These are phyloP conservation scores for Mylabris phalerata DNA, from an alignment of 1,140 invertebrate species.

Conservation along the genomic window DNA sequence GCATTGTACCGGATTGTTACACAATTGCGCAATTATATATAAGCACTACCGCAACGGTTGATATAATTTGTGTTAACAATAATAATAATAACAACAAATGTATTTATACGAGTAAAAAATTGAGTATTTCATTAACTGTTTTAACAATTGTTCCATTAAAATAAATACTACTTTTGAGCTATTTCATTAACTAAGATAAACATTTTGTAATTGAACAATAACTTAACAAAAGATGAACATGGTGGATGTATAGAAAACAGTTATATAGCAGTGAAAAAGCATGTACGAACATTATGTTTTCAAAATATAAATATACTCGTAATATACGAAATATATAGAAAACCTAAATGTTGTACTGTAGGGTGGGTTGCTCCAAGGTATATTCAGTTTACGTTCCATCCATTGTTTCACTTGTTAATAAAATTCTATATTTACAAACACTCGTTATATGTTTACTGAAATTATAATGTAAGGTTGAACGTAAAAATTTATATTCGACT, in stretches of 20 bases:
- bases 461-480: constrained; percentile 8
- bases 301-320: constrained; percentile 1
- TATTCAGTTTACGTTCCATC: not conserved
- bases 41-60: not conserved
- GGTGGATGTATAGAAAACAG: constrained; percentile 5
- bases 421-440: constrained; percentile 12
- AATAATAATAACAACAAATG: no score
- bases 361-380: constrained; percentile 2
- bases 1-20: constrained; percentile 8
- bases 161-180: not conserved
- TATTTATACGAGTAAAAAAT: no score
- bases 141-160: no score
- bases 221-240: constrained; percentile 11
- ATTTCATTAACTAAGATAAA: constrained; percentile 12
- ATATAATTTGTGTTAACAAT: no score
- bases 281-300: constrained; percentile 3
- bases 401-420: constrained; percentile 13
- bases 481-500: constrained; percentile 11
- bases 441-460: constrained; percentile 10
- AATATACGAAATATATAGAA: not conserved
- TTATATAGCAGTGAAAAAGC: constrained; percentile 7
- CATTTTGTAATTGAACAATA: constrained; percentile 15
- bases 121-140: no score
- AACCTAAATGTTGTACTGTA: not conserved
- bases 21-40: constrained; percentile 13